Evolutionary conservation across 2,113 vertebrate species (phyloP), one percentile per base, ranked within the genome.

Genomic region (Narcine bancroftii): DNA sequence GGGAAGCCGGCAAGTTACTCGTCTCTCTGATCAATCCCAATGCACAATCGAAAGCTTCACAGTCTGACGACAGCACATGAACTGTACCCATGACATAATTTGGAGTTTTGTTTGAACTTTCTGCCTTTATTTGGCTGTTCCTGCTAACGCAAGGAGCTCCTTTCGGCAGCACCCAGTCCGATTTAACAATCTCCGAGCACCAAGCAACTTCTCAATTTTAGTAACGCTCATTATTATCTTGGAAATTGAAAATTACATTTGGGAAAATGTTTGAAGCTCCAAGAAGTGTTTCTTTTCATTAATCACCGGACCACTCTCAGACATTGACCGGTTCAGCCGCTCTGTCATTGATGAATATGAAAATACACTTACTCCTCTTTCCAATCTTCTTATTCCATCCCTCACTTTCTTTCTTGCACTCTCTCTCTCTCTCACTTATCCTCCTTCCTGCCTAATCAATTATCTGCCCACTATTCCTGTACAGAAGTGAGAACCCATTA

Each of bases 361-460:
- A 1, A 36, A 36, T 69, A 26, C 21, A 26, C 19, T 69, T 60
- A 60, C 9, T 15, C 15, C 60, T 91, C 87, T 69, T 39, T 39
- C n/a, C 33, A 56, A 33, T 91, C 42, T 26, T 17, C 26, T 69
- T 65, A 42, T 65, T 69, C 87, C 56, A 93, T 93, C 92, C 89
- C 92, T 93, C 93, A 93, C 91, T 92, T 93, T 94, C 94, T 94
- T 92, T 93, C 94, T 94, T 93, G 94, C 92, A 92, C 92, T 92
- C 94, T 92, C 92, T 66, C 94, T 94, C 94, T 94, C 94, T 94
- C n/a, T n/a, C n/a, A n/a, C n/a, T n/a, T n/a, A n/a, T n/a, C 94
- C 95, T 95, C 95, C 96, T 96, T 96, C 95, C 96, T 96, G 96
- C 96, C 96, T 95, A 96, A 97, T 97, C 97, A 97, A 97, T 97